Evolutionary conservation across 2,797 vertebrate species (phyloP).

Genomic region (Sebastes cheni): DNA sequence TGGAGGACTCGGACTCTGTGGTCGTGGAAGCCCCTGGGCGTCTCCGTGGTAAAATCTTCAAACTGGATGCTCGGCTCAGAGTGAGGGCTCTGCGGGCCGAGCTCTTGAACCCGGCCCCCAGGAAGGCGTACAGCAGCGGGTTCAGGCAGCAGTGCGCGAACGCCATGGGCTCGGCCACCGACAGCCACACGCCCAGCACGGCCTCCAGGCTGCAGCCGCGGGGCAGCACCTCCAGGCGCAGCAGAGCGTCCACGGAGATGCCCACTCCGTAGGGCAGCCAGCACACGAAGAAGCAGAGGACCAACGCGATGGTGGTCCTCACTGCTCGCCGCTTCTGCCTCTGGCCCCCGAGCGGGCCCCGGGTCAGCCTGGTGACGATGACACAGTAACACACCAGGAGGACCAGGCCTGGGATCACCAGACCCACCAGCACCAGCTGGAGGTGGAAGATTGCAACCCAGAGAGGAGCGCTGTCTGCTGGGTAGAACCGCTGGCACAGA

Average conservation of each 20-base stretch:
- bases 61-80: slow-evolving; percentile 91
- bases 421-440: slow-evolving; percentile 93
- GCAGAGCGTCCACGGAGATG: slow-evolving; percentile 91
- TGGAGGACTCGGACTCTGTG: slow-evolving; percentile 97
- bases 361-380: slow-evolving; percentile 92
- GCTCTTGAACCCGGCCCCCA: slow-evolving; percentile 97
- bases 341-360: slow-evolving; percentile 92
- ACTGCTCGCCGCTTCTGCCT: slow-evolving; percentile 95
- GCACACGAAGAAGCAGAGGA: slow-evolving; percentile 95
- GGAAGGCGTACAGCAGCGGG: slow-evolving; percentile 96
- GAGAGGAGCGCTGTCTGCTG: slow-evolving; percentile 64
- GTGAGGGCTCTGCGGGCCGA: slow-evolving; percentile 93
- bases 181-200: slow-evolving; percentile 88
- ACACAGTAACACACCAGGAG: slow-evolving; percentile 96
- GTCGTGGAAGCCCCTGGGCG: slow-evolving; percentile 92
- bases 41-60: slow-evolving; percentile 94
- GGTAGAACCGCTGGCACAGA: slow-evolving; percentile 91
- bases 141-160: slow-evolving; percentile 98
- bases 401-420: slow-evolving; percentile 92
- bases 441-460: slow-evolving; percentile 92
- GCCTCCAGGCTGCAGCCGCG: slow-evolving; percentile 88
- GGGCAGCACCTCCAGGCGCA: slow-evolving; percentile 87
- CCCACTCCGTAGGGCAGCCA: slow-evolving; percentile 95
- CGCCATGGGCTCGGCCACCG: slow-evolving; percentile 92
- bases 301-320: slow-evolving; percentile 93